Evolutionary conservation across 2,888 invertebrate genomes (phyloP), one percentile per base, ranked within the genome.

Genomic region (Epistrophe grossulariae): DNA sequence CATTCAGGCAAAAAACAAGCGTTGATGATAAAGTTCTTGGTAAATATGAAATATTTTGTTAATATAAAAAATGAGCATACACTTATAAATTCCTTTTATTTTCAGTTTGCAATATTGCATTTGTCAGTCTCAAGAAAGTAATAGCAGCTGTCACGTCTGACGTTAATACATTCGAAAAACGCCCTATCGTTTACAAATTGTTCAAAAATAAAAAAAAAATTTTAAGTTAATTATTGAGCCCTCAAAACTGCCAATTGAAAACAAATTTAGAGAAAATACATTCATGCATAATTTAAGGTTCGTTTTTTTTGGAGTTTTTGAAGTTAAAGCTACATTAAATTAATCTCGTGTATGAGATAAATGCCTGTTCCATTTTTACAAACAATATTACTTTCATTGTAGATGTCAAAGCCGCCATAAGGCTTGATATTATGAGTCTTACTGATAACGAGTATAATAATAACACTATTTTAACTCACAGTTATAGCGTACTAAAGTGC

Each of bases 401-500:
- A 8, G 28, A 55, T 8, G 9, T 28, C 55, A 31, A 31, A 55
- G 55, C 55, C 55, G 55, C 55, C 55, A 55, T 15, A 55, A 31
- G 17, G 4, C n/a, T 55, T 55, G 7, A 19, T 19, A 43, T 24
- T 8, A 8, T 43, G 24, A 62, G 43, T 24, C 31, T 68, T 19
- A 15, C 50, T 68, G 68, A 68, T 68, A 68, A 68, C 35, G 6
- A 13, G 38, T 31, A 48, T 45, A 50, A 68, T 28, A 45, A 31
- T 62, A 48, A 50, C 38, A 45, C 40, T 68, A 50, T 68, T 38
- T 57, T 28, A 19, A 57, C n/a, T 59, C 13, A 60, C 11, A 45
- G 1, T 17, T 31, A 13, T 28, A 40, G 35, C 50, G 4, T 38
- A 50, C 19, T 50, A 50, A 68, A 68, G 68, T 50, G 35, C 50